phyloP scores from a whole-genome alignment of 2,888 invertebrate genomes.

The Carabus problematicus region DNA sequence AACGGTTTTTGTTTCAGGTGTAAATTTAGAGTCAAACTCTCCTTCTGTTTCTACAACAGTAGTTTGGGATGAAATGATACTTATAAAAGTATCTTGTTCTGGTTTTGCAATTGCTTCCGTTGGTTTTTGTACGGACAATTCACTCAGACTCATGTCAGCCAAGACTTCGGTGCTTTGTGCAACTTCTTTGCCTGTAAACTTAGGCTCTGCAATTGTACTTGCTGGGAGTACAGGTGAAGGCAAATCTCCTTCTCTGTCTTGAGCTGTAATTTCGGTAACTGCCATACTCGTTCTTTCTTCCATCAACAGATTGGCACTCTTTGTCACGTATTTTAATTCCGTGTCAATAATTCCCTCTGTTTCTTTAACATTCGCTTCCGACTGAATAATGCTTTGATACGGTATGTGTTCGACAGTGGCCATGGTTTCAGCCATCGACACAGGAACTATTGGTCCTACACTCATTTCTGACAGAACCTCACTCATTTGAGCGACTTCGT shows the following conservation, averaged over 20 bases:
- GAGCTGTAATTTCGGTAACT: constrained; percentile 51
- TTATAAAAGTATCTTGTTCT: constrained; percentile 56
- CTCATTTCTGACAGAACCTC: constrained; percentile 50
- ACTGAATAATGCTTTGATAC: constrained; percentile 43
- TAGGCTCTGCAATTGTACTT: constrained; percentile 52
- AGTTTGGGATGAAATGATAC: constrained; percentile 57
- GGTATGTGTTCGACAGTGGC: constrained; percentile 42
- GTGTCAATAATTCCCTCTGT: constrained; percentile 54
- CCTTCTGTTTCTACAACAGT: constrained; percentile 60
- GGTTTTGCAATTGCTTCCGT: constrained; percentile 50
- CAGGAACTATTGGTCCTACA: constrained; percentile 45
- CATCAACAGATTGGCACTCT: constrained; percentile 29
- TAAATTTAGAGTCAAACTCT: constrained; percentile 55
- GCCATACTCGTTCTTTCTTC: constrained; percentile 46
- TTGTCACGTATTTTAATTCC: constrained; percentile 47
- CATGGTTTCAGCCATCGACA: constrained; percentile 40
- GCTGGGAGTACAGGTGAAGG: constrained; percentile 51
- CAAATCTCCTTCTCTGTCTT: constrained; percentile 53
- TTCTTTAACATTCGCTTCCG: constrained; percentile 56
- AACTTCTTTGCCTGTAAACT: constrained; percentile 53
- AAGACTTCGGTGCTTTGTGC: constrained; percentile 56
- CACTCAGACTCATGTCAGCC: constrained; percentile 46
- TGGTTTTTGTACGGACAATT: constrained; percentile 48
- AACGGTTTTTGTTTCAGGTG: constrained; percentile 64
- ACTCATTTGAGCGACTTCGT: constrained; percentile 58